phyloP scores from a whole-genome alignment of 2,888 invertebrate genomes.

The Callimorpha dominula region DNA sequence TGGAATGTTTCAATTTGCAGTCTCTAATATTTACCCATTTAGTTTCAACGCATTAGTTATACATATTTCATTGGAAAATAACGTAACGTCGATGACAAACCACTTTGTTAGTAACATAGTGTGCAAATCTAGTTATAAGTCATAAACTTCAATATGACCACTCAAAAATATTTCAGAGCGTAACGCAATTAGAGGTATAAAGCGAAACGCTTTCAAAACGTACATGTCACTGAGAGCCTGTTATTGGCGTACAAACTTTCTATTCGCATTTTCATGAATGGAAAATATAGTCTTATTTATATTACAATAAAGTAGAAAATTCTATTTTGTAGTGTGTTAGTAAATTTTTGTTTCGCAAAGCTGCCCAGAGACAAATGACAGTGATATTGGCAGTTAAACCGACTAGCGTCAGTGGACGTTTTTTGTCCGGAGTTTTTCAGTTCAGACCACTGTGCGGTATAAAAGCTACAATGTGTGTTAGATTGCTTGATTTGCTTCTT shows the following conservation, averaged over 20 bases:
- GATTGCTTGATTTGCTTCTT: slow-evolving; percentile 39
- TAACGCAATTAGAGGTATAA: slow-evolving; percentile 72
- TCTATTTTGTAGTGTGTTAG: slow-evolving; percentile 37
- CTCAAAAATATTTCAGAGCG: slow-evolving; percentile 70
- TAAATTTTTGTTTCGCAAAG: slow-evolving; percentile 59
- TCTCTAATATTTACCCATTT: background rate
- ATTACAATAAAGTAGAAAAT: slow-evolving; percentile 41
- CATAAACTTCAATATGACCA: slow-evolving; percentile 60
- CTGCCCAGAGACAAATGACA: slow-evolving; percentile 73
- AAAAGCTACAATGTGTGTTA: slow-evolving; percentile 48
- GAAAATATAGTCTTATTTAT: slow-evolving; percentile 39
- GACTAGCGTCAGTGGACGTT: slow-evolving; percentile 56
- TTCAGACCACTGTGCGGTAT: slow-evolving; percentile 55
- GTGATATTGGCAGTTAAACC: slow-evolving; percentile 77
- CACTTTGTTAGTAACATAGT: slow-evolving; percentile 34
- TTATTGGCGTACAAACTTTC: slow-evolving; percentile 62
- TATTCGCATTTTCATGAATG: slow-evolving; percentile 20
- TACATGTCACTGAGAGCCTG: slow-evolving; percentile 69
- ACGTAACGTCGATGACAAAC: slow-evolving; percentile 17
- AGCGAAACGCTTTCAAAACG: slow-evolving; percentile 66
- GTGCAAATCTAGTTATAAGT: slow-evolving; percentile 48
- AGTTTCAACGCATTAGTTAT: background rate
- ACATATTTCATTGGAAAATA: background rate
- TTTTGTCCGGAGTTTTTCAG: slow-evolving; percentile 65
- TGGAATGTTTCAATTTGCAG: background rate